Conservation (phyloP, 1,140 invertebrate genomes). For the Drosophila dunni region DNA sequence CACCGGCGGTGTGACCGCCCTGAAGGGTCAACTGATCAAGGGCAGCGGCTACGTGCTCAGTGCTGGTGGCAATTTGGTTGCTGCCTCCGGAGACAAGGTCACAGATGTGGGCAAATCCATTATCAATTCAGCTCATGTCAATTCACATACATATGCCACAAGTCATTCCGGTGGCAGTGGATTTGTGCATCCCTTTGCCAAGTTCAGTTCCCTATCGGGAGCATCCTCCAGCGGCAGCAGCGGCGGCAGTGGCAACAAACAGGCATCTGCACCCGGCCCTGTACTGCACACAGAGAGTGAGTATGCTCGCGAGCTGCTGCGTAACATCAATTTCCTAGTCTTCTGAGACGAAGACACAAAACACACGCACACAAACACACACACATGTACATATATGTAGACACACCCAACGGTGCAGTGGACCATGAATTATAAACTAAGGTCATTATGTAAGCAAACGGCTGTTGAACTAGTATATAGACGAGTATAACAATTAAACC, state of each 20-base stretch:
- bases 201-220: slow-evolving; percentile 75
- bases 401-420: slow-evolving; percentile 25
- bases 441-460: slow-evolving; percentile 50
- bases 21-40: slow-evolving; percentile 93
- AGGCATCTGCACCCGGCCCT: slow-evolving; percentile 49
- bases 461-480: slow-evolving; percentile 27
- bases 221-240: slow-evolving; percentile 82
- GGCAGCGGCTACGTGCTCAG: slow-evolving; percentile 91
- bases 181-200: slow-evolving; percentile 71
- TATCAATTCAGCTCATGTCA: slow-evolving; percentile 89
- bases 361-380: slow-evolving; percentile 14
- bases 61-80: slow-evolving; percentile 88
- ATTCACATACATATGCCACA: slow-evolving; percentile 84
- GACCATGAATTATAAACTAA: slow-evolving; percentile 57
- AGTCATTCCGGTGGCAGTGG: slow-evolving; percentile 56
- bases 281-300: slow-evolving; percentile 80
- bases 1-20: slow-evolving; percentile 92
- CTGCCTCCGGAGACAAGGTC: slow-evolving; percentile 88
- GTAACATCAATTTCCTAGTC: slow-evolving; percentile 35
- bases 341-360: slow-evolving; percentile 18
- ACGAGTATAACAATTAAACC: slow-evolving; percentile 61
- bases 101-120: slow-evolving; percentile 91
- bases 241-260: slow-evolving; percentile 55
- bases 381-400: background rate
- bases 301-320: slow-evolving; percentile 53